These are phyloP conservation scores for Candidula unifasciata DNA, from an alignment of 2,888 invertebrate genomes.

Conservation along the genomic window DNA sequence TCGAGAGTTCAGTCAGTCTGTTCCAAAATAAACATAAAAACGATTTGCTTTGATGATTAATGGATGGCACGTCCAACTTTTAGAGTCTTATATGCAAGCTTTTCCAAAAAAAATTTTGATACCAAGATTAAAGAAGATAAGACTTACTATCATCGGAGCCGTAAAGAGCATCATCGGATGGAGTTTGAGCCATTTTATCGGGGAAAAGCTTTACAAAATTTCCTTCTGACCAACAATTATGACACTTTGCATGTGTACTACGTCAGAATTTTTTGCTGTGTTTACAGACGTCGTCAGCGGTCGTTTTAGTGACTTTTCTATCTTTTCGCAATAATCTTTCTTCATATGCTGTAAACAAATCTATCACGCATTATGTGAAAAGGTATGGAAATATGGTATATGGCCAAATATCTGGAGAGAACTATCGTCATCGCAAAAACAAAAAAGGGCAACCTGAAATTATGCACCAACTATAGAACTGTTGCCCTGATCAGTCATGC, in stretches of 20 bases:
- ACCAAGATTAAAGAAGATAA: neutral
- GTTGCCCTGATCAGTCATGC: too few relatives aligned
- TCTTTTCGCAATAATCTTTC: constrained; percentile 19
- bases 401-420: too few relatives aligned
- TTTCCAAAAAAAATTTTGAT: neutral
- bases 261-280: constrained; percentile 40
- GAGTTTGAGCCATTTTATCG: constrained; percentile 37
- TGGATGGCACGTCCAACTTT: neutral
- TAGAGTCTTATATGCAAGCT: neutral
- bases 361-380: neutral
- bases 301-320: constrained; percentile 15
- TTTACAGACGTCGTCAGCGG: constrained; percentile 25
- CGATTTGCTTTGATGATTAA: neutral
- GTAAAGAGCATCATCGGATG: constrained; percentile 40
- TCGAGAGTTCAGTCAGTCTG: too few relatives aligned
- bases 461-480: too few relatives aligned
- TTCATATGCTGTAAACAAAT: neutral
- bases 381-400: constrained; percentile 4
- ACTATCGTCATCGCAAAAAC: neutral
- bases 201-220: neutral
- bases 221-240: constrained; percentile 2
- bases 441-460: too few relatives aligned
- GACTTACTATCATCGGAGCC: constrained; percentile 41
- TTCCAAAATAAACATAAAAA: neutral
- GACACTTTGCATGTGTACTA: constrained; percentile 38